A percentile compares a stretch with the other conserved stretches of the same genome.
These are phyloP conservation scores for Hymenopus coronatus DNA, from an alignment of 2,888 invertebrate genomes.

Conservation along the genomic window DNA sequence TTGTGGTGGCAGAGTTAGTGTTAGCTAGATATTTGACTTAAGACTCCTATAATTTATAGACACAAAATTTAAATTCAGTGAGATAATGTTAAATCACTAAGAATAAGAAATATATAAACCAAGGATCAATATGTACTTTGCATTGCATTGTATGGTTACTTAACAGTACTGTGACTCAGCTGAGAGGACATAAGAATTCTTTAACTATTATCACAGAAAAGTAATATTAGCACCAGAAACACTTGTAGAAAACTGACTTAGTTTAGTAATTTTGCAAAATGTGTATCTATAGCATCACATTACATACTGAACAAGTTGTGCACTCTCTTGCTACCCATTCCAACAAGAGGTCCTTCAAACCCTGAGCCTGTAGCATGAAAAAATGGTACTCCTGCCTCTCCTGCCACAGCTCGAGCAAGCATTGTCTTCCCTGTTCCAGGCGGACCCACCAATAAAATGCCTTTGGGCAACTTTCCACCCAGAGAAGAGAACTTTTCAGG, in stretches of 20 bases:
- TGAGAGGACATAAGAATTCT: neutral
- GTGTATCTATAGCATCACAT: neutral
- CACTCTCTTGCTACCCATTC: constrained; percentile 93
- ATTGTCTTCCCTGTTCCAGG: constrained; percentile 94
- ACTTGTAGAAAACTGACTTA: neutral
- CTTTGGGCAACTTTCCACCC: constrained; percentile 96
- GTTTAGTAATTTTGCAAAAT: too few species aligned
- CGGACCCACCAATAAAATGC: constrained; percentile 79
- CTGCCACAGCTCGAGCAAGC: constrained; percentile 94
- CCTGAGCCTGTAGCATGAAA: constrained; percentile 98
- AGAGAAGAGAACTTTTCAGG: constrained; percentile 90
- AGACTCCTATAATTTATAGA: too few species aligned
- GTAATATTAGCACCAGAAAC: neutral
- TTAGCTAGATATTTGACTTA: too few species aligned
- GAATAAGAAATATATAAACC: too few species aligned
- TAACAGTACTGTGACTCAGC: neutral
- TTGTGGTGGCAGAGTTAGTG: too few species aligned
- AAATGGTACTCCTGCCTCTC: constrained; percentile 97
- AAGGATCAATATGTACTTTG: too few species aligned
- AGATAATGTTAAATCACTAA: too few species aligned
- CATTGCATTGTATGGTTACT: too few species aligned
- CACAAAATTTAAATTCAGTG: too few species aligned
- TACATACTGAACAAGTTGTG: constrained; percentile 82
- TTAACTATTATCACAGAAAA: too few species aligned
- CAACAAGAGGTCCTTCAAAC: constrained; percentile 98